phyloP scores from a whole-genome alignment of 2,113 vertebrate genomes.

The Recurvirostra avosetta region DNA sequence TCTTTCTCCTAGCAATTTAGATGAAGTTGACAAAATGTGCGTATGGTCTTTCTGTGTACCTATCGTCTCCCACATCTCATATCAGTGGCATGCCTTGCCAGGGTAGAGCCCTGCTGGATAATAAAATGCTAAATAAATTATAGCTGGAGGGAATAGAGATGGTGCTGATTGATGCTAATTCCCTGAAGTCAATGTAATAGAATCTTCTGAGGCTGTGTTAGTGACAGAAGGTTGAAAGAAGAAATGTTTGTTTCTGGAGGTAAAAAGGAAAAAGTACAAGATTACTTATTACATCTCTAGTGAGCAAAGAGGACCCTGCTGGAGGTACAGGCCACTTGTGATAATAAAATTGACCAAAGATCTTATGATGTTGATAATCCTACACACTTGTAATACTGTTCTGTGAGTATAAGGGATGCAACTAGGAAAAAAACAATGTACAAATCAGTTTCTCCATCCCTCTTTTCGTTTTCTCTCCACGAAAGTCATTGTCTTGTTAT shows the following conservation, averaged over 20 bases:
- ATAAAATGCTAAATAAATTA: constrained; percentile 36
- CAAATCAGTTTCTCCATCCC: neutral
- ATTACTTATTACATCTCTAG: neutral
- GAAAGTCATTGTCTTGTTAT: neutral
- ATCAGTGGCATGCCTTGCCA: neutral
- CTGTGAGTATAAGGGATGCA: neutral
- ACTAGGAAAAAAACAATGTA: neutral
- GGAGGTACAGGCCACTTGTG: neutral
- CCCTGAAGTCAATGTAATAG: neutral
- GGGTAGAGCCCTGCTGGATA: neutral
- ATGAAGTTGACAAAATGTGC: neutral
- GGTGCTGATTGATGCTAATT: constrained; percentile 16
- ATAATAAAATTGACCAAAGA: neutral
- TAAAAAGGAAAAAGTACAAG: neutral
- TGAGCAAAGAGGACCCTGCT: neutral
- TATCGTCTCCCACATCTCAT: neutral
- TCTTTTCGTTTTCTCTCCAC: neutral
- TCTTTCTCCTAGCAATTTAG: neutral
- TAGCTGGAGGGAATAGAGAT: neutral
- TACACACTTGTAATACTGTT: neutral
- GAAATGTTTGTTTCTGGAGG: constrained; percentile 18
- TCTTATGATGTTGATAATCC: neutral
- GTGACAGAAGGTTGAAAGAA: neutral
- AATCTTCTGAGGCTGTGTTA: neutral
- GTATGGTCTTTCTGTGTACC: neutral